phyloP scores from a whole-genome alignment of 2,113 vertebrate genomes.

The Dromiciops gliroides region DNA sequence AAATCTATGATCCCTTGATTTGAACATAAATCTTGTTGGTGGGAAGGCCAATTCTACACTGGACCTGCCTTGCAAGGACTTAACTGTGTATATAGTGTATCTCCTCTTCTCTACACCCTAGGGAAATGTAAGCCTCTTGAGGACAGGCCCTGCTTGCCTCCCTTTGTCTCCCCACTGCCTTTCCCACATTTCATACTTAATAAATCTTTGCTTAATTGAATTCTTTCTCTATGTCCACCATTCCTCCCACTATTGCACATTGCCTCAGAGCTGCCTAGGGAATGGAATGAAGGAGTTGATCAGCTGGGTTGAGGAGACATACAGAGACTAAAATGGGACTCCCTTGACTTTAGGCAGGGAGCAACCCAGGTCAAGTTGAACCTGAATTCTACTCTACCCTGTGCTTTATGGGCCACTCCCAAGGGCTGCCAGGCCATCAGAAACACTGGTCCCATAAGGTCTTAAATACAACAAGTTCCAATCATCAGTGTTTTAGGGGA shows the following conservation, averaged over 20 bases:
- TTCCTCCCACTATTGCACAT: neutral
- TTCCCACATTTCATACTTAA: neutral
- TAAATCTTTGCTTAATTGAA: neutral
- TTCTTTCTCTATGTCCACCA: neutral
- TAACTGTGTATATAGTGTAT: neutral
- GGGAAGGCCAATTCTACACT: neutral
- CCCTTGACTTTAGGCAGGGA: no score
- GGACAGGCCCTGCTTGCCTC: neutral
- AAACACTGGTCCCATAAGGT: no score
- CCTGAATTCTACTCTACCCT: no score
- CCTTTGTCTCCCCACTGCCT: neutral
- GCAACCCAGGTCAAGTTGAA: no score
- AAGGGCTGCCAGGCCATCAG: neutral
- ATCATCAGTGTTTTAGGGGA: no score
- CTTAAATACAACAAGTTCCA: no score
- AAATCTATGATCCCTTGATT: neutral
- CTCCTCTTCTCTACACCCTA: neutral
- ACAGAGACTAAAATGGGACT: no score
- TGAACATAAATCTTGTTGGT: neutral
- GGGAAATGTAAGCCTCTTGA: neutral
- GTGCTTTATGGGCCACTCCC: rapidly evolving
- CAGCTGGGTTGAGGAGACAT: neutral
- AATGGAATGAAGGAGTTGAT: neutral
- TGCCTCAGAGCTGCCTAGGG: neutral
- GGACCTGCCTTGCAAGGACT: neutral